A percentile compares a stretch with the other conserved stretches of the same genome.
Conservation (phyloP, 2,113 vertebrate genomes). For the Alethe castanea region DNA sequence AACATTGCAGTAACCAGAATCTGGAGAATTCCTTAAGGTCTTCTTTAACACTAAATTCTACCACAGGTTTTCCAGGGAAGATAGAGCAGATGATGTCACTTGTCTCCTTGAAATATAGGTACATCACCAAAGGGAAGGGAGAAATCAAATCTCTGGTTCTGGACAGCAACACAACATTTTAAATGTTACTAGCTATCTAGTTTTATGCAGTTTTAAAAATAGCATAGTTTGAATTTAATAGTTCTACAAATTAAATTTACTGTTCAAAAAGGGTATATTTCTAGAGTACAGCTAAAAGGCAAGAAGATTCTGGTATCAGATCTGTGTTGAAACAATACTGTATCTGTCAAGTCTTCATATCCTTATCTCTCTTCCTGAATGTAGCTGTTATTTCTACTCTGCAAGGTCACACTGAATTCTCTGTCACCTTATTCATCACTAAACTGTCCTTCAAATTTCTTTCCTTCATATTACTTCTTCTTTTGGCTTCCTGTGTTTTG, state of each 20-base stretch:
- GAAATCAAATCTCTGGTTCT: not conserved
- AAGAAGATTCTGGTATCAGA: not conserved
- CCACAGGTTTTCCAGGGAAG: not conserved
- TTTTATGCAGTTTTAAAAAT: not conserved
- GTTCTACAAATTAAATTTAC: not conserved
- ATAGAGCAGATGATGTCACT: not conserved
- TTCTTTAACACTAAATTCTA: not conserved
- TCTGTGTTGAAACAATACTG: not conserved
- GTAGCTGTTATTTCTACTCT: not conserved
- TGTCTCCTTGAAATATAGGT: not conserved
- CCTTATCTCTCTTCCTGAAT: not conserved
- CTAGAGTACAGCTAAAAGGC: not conserved
- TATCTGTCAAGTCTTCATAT: not conserved
- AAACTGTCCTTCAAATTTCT: not conserved
- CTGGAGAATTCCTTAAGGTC: not conserved
- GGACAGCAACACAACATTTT: not conserved
- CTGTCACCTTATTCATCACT: not conserved
- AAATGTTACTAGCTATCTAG: not conserved
- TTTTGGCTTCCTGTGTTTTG: not conserved
- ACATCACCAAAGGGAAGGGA: not conserved
- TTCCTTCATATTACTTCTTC: not conserved
- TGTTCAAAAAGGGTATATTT: not conserved
- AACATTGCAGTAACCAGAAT: not conserved
- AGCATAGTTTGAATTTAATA: not conserved
- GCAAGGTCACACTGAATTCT: not conserved